Base-by-base conservation (phyloP, 2,888 invertebrate genomes). In the Unio pictorum region DNA sequence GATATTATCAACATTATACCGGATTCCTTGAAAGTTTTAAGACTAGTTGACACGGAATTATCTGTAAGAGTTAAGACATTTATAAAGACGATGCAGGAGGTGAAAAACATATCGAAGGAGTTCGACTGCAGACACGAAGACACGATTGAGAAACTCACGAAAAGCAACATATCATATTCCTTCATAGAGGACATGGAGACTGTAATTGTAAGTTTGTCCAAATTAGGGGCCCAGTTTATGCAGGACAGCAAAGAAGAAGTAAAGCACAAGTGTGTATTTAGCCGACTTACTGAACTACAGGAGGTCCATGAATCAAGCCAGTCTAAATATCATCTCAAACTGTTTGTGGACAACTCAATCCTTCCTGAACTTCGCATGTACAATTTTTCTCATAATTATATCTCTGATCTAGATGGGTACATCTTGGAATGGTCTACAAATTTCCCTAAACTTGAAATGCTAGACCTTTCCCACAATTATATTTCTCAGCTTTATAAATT, bases 381-480 rank as follows among this genome's bases (percentile, higher is more conserved):
- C 54, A 81, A 81, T 64, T 61, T 75, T 20, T 78, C 79, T 18
- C 58, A 69, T 30, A 79, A 75, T 26, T 68, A 75, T 58, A 72
- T 82, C 2, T 68, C 68, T 3, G 74, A 69, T 3, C 67, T 84
- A 4, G 73, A 78, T 17, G 73, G 72, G 23, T 66, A 72, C 20
- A 69, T 81, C 1, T 67, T 72, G 18, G 75, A 80, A 34, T 85
- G 84, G 79, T 78, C 81, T 11, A 61, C 72, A 15, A 68, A 79
- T 59, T 86, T 82, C 63, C 80, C 78, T 0, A 79, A 78, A 30
- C 64, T 83, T 23, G 75, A 81, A 45, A 70, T 72, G 15, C 66
- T 83, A 55, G 84, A 86, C 56, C 69, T 85, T 0, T 81, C 81
- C 3, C 67, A 80, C 57, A 85, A 86, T 65, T 61, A 72, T 11